Base-by-base conservation (phyloP, 2,888 invertebrate species). In the Tipula unca region DNA sequence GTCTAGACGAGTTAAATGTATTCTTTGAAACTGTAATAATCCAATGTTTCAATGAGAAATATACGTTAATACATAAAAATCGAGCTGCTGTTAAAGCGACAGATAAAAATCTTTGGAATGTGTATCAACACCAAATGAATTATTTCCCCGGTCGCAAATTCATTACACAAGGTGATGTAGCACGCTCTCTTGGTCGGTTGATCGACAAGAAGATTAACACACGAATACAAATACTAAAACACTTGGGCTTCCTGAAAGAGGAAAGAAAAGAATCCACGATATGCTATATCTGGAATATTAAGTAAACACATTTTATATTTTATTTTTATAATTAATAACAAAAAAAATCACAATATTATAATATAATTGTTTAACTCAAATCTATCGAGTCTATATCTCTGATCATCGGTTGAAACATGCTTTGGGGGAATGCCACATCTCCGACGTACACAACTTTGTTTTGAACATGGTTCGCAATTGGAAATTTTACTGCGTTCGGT, bases 31-130 rank as follows among this genome's bases (percentile, higher is more conserved):
- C 86, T 0, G 85, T 88, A 0, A 86, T 89, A 20, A 87, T 89
- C 1, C 87, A 88, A 5, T 89, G 89, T 86, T 89, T 89, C 42
- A 89, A 88, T 85, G 89, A 89, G 85, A 89, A 89, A 85, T 89
- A 89, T 85, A 87, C 88, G 85, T 85, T 89, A 3, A 85, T 88
- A 0, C 87, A 89, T 86, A 88, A 89, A 4, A 87, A 88, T 8
- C 87, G 88, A 1, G 87, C 87, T 82, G 86, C 87, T 29, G 39
- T 89, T 3, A 87, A 87, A 25, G 88, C 88, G 85, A 87, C 85
- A 0, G 89, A 89, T 32, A 82, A 89, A 29, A 88, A 88, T 29
- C 85, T 89, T 25, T 89, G 89, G 89, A 88, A 87, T 83, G 32
- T 88, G 1, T 89, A 88, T 86, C 88, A 88, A 83, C 87, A 88